phyloP scores from a whole-genome alignment of 2,888 invertebrate species.

The Thymelicus lineola region DNA sequence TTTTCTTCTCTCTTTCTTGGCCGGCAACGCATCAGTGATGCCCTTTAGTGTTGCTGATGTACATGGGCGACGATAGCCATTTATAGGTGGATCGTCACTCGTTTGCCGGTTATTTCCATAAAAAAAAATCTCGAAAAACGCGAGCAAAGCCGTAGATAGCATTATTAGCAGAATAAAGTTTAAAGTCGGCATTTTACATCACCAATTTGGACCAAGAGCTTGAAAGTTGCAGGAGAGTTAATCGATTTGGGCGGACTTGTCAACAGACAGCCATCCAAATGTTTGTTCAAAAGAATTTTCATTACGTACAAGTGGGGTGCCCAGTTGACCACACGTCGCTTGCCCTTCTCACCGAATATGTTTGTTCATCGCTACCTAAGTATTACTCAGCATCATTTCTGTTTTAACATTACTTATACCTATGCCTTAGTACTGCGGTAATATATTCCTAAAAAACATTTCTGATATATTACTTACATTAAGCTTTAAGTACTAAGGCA shows the following conservation, averaged over 20 bases:
- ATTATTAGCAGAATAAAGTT: not conserved
- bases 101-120: too few species aligned
- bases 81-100: too few species aligned
- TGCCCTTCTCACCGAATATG: slow-evolving; percentile 38
- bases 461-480: too few species aligned
- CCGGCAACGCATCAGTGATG: too few species aligned
- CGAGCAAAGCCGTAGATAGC: not conserved
- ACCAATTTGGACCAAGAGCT: slow-evolving; percentile 27
- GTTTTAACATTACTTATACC: not conserved
- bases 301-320: slow-evolving; percentile 47
- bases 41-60: too few species aligned
- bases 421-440: too few species aligned
- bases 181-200: slow-evolving; percentile 7
- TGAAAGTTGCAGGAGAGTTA: slow-evolving; percentile 33
- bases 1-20: too few species aligned
- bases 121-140: too few species aligned
- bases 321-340: slow-evolving; percentile 46
- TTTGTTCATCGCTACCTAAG: slow-evolving; percentile 16
- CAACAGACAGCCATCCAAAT: slow-evolving; percentile 46
- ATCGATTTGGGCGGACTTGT: slow-evolving; percentile 43
- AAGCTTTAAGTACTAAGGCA: too few species aligned
- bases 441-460: too few species aligned
- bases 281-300: slow-evolving; percentile 53
- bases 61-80: too few species aligned
- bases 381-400: slow-evolving; percentile 23